Conservation (phyloP, 2,797 vertebrate genomes). For the Tympanoctomys barrerae region DNA sequence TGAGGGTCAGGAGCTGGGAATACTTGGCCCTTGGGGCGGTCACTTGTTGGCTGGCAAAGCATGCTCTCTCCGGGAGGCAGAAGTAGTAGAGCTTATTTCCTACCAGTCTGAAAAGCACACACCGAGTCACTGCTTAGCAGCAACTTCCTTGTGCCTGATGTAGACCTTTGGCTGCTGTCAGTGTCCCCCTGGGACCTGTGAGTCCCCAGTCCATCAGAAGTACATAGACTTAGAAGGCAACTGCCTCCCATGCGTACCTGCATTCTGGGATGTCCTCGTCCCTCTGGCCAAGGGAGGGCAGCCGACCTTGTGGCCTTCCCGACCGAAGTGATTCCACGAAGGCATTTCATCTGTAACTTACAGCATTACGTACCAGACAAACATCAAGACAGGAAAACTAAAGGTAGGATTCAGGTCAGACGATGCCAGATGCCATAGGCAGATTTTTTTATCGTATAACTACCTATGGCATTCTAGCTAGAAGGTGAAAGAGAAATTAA, state of each 20-base stretch:
- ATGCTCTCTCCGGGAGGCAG: neutral
- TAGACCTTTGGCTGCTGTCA: accelerated
- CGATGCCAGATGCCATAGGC: neutral
- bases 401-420: neutral
- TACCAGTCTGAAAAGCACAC: neutral
- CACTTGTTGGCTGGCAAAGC: neutral
- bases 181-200: too few species aligned
- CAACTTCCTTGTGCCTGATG: neutral
- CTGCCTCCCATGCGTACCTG: neutral
- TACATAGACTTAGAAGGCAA: neutral
- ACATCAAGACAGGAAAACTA: neutral
- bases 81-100: neutral
- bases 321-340: neutral
- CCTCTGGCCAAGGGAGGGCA: neutral
- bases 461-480: neutral
- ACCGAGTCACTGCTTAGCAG: neutral
- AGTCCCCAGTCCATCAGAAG: neutral
- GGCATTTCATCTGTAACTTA: neutral
- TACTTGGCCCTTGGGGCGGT: neutral
- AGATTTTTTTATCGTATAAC: neutral
- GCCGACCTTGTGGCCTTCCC: accelerated
- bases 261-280: neutral
- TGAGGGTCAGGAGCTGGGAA: neutral
- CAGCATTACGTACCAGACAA: neutral
- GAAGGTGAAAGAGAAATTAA: neutral